A percentile compares a stretch with the other conserved stretches of the same genome.
These are phyloP conservation scores for Cherax destructor DNA, from an alignment of 1,140 invertebrate species.

Conservation along the genomic window DNA sequence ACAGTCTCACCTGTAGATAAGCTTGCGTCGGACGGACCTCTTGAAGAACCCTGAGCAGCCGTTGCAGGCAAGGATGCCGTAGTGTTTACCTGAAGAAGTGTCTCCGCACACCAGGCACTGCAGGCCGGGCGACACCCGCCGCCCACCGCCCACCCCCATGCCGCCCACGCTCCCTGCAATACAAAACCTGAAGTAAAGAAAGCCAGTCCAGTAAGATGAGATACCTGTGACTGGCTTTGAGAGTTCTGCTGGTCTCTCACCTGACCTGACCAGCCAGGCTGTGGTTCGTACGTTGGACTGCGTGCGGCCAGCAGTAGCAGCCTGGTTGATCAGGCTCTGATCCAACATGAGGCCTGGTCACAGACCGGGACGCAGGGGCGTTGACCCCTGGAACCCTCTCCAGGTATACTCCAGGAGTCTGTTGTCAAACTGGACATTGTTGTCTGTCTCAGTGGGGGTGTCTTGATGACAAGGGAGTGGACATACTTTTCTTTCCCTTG, in stretches of 20 bases:
- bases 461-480: too few relatives aligned
- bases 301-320: too few relatives aligned
- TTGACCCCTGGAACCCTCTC: too few relatives aligned
- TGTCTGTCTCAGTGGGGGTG: too few relatives aligned
- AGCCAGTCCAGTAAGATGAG: neutral
- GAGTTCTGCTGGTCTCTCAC: neutral
- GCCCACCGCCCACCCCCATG: slow-evolving; percentile 28
- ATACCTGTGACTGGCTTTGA: neutral
- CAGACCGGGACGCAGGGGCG: too few relatives aligned
- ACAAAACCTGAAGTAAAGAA: neutral
- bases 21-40: slow-evolving; percentile 94
- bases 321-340: too few relatives aligned
- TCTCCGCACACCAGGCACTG: slow-evolving; percentile 96
- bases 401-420: too few relatives aligned
- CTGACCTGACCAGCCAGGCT: too few relatives aligned
- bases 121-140: slow-evolving; percentile 69
- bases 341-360: too few relatives aligned
- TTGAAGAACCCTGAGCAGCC: slow-evolving; percentile 99
- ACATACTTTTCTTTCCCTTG: too few relatives aligned
- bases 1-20: slow-evolving; percentile 93
- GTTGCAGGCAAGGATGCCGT: slow-evolving; percentile 99
- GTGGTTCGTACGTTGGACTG: too few relatives aligned
- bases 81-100: slow-evolving; percentile 97
- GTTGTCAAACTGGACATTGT: too few relatives aligned
- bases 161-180: slow-evolving; percentile 37